Percentiles rank a stretch among this genome's conserved stretches.
Evolutionary conservation across 2,888 invertebrate genomes (phyloP).

Genomic region (Troilus luridus): DNA sequence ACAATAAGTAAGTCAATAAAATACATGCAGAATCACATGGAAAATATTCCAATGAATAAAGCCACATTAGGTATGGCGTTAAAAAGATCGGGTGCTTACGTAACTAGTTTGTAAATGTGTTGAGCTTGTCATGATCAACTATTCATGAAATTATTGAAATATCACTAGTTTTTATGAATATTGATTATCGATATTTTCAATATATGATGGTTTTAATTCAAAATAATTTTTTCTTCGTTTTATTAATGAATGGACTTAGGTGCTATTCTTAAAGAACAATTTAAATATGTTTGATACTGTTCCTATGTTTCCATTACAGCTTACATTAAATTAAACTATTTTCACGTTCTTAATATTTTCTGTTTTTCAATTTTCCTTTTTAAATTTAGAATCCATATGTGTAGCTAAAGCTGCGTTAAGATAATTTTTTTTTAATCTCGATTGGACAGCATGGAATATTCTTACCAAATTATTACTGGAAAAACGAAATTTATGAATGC

Average conservation of each 20-base stretch:
- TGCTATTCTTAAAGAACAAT: background rate
- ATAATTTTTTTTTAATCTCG: no score
- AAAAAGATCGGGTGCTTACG: background rate
- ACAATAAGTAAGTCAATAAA: background rate
- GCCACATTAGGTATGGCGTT: background rate
- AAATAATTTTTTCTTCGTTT: background rate
- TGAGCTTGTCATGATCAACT: background rate
- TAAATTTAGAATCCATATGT: no score
- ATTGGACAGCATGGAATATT: no score
- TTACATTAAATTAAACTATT: no score
- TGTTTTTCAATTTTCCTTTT: no score
- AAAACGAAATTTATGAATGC: no score
- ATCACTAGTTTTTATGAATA: background rate
- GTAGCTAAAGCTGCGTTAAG: no score
- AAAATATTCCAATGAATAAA: background rate
- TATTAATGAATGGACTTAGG: background rate
- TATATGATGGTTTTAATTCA: background rate
- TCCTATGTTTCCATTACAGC: no score
- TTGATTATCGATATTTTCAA: background rate
- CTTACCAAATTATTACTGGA: no score
- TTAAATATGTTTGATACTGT: background rate
- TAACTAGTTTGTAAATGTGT: background rate
- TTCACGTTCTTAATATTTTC: no score
- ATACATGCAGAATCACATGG: background rate
- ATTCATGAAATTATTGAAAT: background rate